These are phyloP conservation scores for Corbicula japonica DNA, from an alignment of 2,888 invertebrate species.

Conservation along the genomic window DNA sequence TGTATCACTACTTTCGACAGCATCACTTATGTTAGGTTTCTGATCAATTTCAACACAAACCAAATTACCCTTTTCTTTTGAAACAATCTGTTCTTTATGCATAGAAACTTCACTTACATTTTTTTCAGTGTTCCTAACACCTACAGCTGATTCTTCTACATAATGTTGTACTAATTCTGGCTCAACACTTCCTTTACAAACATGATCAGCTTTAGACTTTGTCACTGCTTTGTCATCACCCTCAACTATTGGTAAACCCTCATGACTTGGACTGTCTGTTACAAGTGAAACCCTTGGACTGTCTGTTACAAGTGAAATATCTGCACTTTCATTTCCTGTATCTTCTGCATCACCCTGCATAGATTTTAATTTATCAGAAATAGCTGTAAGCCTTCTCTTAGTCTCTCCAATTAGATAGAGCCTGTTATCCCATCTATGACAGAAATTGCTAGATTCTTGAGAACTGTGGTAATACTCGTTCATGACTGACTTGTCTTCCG, in stretches of 20 bases:
- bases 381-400: too few species aligned
- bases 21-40: not conserved
- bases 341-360: too few species aligned
- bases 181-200: not conserved
- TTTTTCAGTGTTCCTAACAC: not conserved
- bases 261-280: not conserved
- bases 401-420: too few species aligned
- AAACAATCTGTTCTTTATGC: not conserved
- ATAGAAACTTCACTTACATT: not conserved
- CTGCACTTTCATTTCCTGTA: not conserved
- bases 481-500: too few species aligned
- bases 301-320: not conserved
- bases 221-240: not conserved
- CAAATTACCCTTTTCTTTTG: not conserved
- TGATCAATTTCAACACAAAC: not conserved
- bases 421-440: too few species aligned
- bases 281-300: not conserved
- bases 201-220: too few species aligned
- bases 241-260: not conserved
- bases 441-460: too few species aligned
- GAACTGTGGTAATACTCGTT: too few species aligned
- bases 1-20: slow-evolving; percentile 1
- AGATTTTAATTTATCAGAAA: too few species aligned
- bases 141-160: not conserved
- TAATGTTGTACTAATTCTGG: not conserved